Evolutionary conservation across 2,797 vertebrate species (phyloP).

Genomic region (Gymnocypris eckloni): DNA sequence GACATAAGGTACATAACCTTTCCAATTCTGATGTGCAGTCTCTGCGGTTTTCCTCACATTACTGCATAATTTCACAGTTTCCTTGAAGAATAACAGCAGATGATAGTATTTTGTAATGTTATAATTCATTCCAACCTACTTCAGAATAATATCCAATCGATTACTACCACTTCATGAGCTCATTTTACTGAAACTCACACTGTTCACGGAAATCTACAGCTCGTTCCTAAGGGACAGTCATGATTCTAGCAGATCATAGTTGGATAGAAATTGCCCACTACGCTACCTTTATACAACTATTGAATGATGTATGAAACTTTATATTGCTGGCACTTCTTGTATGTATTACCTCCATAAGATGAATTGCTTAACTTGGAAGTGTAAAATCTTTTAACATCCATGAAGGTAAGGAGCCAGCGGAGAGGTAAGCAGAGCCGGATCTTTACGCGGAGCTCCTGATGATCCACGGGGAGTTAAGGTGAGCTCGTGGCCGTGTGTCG

Average conservation of each 20-base stretch:
- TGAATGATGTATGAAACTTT: not conserved
- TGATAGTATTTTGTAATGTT: not conserved
- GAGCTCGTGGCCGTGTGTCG: not conserved
- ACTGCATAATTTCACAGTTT: not conserved
- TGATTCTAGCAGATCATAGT: not conserved
- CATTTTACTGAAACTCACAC: not conserved
- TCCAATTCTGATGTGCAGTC: not conserved
- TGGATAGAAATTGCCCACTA: not conserved
- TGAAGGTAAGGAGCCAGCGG: not conserved
- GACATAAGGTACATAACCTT: not conserved
- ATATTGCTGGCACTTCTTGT: not conserved
- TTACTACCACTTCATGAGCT: not conserved
- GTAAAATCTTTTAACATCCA: not conserved
- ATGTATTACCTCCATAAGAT: not conserved
- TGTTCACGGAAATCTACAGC: not conserved
- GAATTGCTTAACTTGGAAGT: not conserved
- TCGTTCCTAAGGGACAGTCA: not conserved
- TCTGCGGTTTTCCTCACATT: not conserved
- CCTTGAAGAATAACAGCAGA: not conserved
- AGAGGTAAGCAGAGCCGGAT: not conserved
- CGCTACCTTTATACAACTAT: not conserved
- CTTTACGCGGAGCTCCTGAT: slow-evolving; percentile 6
- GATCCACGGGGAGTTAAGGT: slow-evolving; percentile 17
- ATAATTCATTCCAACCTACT: not conserved
- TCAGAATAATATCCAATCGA: not conserved